Evolutionary conservation across 2,113 vertebrate genomes (phyloP).

Genomic region (Phyllopteryx taeniolatus): DNA sequence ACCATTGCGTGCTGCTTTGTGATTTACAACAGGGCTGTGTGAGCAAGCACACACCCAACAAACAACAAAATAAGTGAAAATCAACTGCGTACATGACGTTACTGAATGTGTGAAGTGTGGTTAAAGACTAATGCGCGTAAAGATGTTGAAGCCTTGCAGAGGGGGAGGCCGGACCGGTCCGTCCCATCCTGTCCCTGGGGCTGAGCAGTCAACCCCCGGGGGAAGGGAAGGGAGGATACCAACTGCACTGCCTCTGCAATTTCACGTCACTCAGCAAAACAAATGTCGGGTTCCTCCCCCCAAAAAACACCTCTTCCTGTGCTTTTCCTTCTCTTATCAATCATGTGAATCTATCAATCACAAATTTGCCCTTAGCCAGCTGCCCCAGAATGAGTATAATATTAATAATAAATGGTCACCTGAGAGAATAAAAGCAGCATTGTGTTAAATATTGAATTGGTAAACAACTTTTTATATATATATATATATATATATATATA

Average conservation of each 20-base stretch:
- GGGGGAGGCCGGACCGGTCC: conserved; percentile 42
- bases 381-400: no score
- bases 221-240: conserved; percentile 84
- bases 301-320: conserved; percentile 16
- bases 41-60: neutral
- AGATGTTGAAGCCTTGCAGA: conserved; percentile 19
- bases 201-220: conserved; percentile 87
- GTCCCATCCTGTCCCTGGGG: conserved; percentile 87
- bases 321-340: conserved; percentile 14
- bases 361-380: neutral
- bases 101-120: neutral
- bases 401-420: no score
- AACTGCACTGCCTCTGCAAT: conserved; percentile 50
- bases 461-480: no score
- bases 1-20: neutral
- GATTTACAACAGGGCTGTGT: neutral
- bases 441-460: no score
- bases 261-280: conserved; percentile 60
- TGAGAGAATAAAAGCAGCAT: no score
- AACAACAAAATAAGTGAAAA: neutral
- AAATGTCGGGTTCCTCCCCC: conserved; percentile 33
- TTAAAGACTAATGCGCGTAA: conserved; percentile 16
- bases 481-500: no score
- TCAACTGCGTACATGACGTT: neutral
- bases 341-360: conserved; percentile 11